phyloP scores from a whole-genome alignment of 2,888 invertebrate species.

The Pachymerium ferrugineum region DNA sequence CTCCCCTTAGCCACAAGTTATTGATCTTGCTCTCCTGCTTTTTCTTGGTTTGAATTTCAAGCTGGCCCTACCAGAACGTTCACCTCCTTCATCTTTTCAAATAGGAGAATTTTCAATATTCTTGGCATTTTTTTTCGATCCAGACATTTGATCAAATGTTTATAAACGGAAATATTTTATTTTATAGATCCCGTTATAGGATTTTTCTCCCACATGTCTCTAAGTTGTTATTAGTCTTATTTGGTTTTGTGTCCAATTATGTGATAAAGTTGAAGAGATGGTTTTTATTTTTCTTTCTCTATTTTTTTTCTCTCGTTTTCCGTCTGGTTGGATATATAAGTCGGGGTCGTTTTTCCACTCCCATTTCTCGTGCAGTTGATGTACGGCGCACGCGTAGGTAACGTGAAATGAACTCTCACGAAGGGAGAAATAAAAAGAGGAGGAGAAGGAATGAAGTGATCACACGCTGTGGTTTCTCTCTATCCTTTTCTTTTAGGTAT shows the following conservation, averaged over 20 bases:
- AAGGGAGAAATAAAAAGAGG: constrained; percentile 13
- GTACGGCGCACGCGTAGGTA: neutral
- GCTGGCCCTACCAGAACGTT: neutral
- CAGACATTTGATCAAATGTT: neutral
- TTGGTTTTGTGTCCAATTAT: no score
- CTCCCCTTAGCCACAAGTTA: neutral
- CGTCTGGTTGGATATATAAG: neutral
- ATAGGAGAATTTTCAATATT: constrained; percentile 7
- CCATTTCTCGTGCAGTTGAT: neutral
- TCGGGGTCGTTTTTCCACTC: neutral
- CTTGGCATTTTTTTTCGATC: neutral
- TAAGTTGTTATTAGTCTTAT: no score
- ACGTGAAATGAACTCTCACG: constrained; percentile 18
- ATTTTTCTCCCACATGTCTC: no score
- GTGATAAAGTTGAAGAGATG: neutral
- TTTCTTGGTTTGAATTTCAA: constrained; percentile 16
- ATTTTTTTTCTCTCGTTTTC: neutral
- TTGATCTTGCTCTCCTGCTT: neutral
- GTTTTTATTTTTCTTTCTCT: neutral
- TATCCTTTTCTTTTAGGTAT: neutral
- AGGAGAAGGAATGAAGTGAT: constrained; percentile 15
- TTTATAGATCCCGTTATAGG: no score
- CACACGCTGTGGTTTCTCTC: constrained; percentile 21
- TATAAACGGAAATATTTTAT: neutral
- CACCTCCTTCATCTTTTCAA: neutral